Evolutionary conservation across 2,797 vertebrate species (phyloP).

Genomic region (Iguana delicatissima): DNA sequence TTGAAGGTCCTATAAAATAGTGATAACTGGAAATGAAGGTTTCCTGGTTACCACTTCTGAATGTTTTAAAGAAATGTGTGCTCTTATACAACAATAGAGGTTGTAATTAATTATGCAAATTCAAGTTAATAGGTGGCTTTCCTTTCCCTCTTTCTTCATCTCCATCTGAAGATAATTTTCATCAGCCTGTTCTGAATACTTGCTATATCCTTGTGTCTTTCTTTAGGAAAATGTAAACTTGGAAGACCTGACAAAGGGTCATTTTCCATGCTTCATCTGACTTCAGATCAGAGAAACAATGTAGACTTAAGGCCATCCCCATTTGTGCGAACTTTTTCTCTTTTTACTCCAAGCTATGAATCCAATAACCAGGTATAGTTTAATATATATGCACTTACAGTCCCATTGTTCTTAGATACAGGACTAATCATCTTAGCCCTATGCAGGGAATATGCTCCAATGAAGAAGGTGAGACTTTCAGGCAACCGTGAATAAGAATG

Average conservation of each 20-base stretch:
- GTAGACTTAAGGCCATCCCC: neutral
- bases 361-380: neutral
- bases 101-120: neutral
- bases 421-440: neutral
- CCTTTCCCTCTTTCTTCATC: neutral
- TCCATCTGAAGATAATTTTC: neutral
- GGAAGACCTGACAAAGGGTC: neutral
- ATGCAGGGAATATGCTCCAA: too few relatives aligned
- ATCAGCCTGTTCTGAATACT: neutral
- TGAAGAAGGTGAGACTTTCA: neutral
- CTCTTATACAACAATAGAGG: too few relatives aligned
- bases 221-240: neutral
- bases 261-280: neutral
- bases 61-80: neutral
- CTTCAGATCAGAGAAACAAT: neutral
- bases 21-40: neutral
- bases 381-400: neutral
- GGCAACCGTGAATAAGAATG: neutral
- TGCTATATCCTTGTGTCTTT: neutral
- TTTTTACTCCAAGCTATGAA: neutral
- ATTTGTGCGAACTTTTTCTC: too few relatives aligned
- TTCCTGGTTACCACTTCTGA: neutral
- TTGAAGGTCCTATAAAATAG: neutral
- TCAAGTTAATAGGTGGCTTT: neutral
- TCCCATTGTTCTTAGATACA: conserved; percentile 23